Evolutionary conservation across 2,797 vertebrate genomes (phyloP), one percentile per base, ranked within the genome.

Genomic region (Emys orbicularis): DNA sequence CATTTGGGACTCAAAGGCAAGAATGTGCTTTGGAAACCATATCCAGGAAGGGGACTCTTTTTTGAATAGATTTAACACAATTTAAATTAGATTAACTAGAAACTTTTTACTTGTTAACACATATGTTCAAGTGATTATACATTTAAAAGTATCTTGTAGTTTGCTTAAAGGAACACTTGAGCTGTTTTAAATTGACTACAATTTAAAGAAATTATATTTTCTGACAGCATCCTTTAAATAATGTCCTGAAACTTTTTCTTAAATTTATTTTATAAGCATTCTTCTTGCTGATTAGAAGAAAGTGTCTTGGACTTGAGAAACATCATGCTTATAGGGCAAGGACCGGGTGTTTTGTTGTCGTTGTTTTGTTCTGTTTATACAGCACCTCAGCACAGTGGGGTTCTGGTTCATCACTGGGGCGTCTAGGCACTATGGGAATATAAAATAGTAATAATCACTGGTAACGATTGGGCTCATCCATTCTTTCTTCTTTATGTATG

Each of bases 401-500:
- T 37, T 23, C 18, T 72, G 65, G 10, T 72, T 19, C 9, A 18
- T 72, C 8, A 37, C 21, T 7, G 34, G 31, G 16, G 34, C 10
- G 18, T 68, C n/a, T 72, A 72, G 65, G n/a, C 65, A 72, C n/a
- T 12, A 37, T 41, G 8, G 19, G n/a, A 72, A 72, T 41, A n/a
- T 41, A 72, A 72, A 72, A 72, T 23, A 68, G 18, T 37, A 72
- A 72, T 72, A 72, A 12, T 84, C 37, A 83, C 25, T 59, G 54
- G 79, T 94, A 86, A 37, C 83, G 37, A n/a, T 88, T 83, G 84
- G 34, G 5, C 19, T 41, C 3, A 72, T 72, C 11, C 21, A 80
- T 90, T 91, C 4, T 86, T 89, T 37, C 82, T 81, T 88, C 19
- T 29, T 95, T 83, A 83, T 37, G 47, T 92, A 68, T 88, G 82